Percentiles rank a stretch among this genome's conserved stretches.
These are phyloP conservation scores for Oncorhynchus masou DNA, from an alignment of 2,113 vertebrate species.

Conservation along the genomic window DNA sequence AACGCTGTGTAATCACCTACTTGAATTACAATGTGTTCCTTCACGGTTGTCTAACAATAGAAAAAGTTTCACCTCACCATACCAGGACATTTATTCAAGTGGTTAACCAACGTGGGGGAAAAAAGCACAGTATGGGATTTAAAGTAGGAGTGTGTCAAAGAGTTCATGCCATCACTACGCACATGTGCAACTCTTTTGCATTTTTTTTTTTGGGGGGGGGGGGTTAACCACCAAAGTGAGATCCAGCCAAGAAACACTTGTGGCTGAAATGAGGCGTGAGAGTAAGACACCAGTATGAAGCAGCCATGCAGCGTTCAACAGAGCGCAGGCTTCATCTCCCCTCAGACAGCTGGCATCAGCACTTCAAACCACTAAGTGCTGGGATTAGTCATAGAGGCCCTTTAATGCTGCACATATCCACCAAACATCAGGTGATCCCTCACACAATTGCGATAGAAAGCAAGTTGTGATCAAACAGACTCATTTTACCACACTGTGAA, in stretches of 20 bases:
- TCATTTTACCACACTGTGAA: not conserved
- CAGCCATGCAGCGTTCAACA: slow-evolving; percentile 9
- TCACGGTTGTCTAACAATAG: no score
- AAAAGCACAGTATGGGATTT: not conserved
- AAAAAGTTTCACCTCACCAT: no score
- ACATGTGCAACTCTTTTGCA: not conserved
- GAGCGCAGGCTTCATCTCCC: slow-evolving; percentile 12
- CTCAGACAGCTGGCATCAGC: slow-evolving; percentile 31
- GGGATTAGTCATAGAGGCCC: slow-evolving; percentile 33
- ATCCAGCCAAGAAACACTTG: slow-evolving; percentile 14
- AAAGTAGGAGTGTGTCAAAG: not conserved
- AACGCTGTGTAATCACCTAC: no score
- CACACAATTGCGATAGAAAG: not conserved
- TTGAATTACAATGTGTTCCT: no score
- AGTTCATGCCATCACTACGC: not conserved
- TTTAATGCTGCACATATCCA: slow-evolving; percentile 10
- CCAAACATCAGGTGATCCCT: not conserved
- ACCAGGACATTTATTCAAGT: no score
- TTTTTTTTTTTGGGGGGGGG: not conserved
- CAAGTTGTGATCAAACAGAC: not conserved
- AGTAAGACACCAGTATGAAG: slow-evolving; percentile 17
- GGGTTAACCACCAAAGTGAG: not conserved
- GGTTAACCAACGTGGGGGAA: not conserved
- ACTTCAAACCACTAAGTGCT: slow-evolving; percentile 36
- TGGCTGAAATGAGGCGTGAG: slow-evolving; percentile 25